Percentiles rank a stretch among this genome's conserved stretches.
phyloP scores from a whole-genome alignment of 2,113 vertebrate species.

The Dryoscopus gambensis region DNA sequence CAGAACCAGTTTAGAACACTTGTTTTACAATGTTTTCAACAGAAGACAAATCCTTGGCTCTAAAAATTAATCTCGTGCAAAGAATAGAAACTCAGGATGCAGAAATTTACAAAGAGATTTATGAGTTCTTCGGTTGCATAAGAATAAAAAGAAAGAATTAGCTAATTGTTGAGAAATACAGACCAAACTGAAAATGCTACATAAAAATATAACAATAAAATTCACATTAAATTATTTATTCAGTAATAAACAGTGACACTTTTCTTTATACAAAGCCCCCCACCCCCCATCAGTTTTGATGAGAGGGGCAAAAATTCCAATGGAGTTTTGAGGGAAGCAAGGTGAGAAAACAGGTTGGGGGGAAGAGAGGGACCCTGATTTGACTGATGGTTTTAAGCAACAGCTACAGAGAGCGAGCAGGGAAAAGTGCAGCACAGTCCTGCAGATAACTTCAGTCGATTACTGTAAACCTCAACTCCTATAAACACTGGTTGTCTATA shows the following conservation, averaged over 20 bases:
- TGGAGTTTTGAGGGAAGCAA: neutral
- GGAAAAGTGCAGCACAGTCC: constrained; percentile 21
- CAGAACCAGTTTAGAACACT: neutral
- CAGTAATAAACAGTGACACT: constrained; percentile 59
- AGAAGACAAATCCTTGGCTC: neutral
- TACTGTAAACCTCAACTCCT: constrained; percentile 46
- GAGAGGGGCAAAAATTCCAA: neutral
- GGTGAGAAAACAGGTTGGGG: neutral
- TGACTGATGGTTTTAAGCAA: neutral
- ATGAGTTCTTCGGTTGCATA: constrained; percentile 29
- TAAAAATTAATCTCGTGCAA: neutral
- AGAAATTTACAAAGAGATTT: constrained; percentile 44
- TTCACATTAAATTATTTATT: constrained; percentile 80
- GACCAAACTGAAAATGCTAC: constrained; percentile 30
- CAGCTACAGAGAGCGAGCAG: neutral
- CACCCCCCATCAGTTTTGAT: neutral
- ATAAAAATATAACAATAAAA: constrained; percentile 54
- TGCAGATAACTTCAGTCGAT: neutral
- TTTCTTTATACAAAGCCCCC: constrained; percentile 44
- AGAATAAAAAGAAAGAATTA: constrained; percentile 34
- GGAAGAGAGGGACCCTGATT: constrained; percentile 12
- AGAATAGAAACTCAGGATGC: neutral
- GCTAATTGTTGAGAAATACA: constrained; percentile 48
- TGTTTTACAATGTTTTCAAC: neutral
- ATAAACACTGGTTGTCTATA: neutral